These are phyloP conservation scores for Montifringilla adamsi DNA, from an alignment of 2,113 vertebrate species.

Conservation along the genomic window DNA sequence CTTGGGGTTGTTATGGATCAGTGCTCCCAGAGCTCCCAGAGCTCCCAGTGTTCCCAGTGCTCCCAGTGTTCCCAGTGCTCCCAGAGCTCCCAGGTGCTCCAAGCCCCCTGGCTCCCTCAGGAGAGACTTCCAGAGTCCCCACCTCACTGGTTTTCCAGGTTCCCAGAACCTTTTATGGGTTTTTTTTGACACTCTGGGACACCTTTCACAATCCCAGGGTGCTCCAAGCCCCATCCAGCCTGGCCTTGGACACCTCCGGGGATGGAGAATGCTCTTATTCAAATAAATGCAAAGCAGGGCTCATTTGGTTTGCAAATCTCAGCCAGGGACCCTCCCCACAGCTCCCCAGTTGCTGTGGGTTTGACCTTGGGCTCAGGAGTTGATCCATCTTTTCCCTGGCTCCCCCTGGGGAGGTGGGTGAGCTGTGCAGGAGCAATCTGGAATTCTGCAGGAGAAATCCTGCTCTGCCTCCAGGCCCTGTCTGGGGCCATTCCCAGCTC, in stretches of 20 bases:
- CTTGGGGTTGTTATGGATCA: neutral
- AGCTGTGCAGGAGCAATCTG: neutral
- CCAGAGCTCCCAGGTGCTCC: too few species aligned
- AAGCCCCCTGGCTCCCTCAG: neutral
- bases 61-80: too few species aligned
- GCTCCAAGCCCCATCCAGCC: neutral
- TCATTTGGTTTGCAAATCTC: neutral
- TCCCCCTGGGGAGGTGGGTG: neutral
- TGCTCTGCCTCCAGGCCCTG: neutral
- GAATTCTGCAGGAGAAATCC: neutral
- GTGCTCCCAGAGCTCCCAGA: too few species aligned
- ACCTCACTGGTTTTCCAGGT: neutral
- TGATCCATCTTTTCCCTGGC: neutral
- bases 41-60: too few species aligned
- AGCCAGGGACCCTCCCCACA: neutral
- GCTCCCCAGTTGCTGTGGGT: neutral
- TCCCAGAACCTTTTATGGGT: neutral
- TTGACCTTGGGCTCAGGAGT: neutral
- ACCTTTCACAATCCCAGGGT: neutral
- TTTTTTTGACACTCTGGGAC: neutral
- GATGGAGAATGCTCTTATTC: neutral
- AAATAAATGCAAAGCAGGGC: neutral
- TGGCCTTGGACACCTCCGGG: neutral
- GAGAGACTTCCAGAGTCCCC: neutral
- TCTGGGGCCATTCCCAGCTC: neutral